Evolutionary conservation across 2,888 invertebrate genomes (phyloP).

Genomic region (Temnothorax unifasciatus): DNA sequence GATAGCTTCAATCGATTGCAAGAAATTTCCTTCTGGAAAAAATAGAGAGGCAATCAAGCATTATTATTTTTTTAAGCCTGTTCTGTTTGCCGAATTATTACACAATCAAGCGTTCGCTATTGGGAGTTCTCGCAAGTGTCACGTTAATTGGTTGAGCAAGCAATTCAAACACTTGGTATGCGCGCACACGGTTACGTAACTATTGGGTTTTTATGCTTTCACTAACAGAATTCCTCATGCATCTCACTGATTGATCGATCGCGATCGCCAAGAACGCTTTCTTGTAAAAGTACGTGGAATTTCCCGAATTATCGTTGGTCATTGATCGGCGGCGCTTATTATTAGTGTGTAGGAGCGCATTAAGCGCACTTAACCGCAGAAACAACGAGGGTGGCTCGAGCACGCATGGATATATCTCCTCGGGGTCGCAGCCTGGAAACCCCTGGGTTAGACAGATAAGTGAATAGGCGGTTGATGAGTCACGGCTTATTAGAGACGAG

Average conservation of each 20-base stretch:
- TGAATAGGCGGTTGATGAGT: conserved; percentile 73
- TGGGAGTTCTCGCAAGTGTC: conserved; percentile 27
- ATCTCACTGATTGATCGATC: neutral
- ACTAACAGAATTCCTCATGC: conserved; percentile 18
- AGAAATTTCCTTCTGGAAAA: neutral
- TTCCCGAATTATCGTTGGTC: conserved; percentile 3
- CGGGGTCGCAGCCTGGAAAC: conserved; percentile 72
- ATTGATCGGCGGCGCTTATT: conserved; percentile 6
- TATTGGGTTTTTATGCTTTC: conserved; percentile 33
- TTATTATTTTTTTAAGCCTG: conserved; percentile 9
- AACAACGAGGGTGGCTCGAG: conserved; percentile 61
- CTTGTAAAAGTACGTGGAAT: neutral
- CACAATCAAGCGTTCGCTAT: conserved; percentile 48
- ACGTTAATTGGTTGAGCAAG: conserved; percentile 29
- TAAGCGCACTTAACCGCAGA: conserved; percentile 59
- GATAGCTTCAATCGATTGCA: neutral
- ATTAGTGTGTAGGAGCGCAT: conserved; percentile 20
- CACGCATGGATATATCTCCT: conserved; percentile 60
- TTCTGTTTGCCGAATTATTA: conserved; percentile 34
- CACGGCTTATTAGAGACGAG: conserved; percentile 70
- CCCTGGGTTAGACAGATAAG: conserved; percentile 74
- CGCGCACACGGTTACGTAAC: conserved; percentile 6
- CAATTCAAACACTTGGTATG: conserved; percentile 6
- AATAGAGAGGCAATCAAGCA: neutral
- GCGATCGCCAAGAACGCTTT: neutral